phyloP scores from a whole-genome alignment of 2,797 vertebrate genomes.

The Paedocypris micromegethes region DNA sequence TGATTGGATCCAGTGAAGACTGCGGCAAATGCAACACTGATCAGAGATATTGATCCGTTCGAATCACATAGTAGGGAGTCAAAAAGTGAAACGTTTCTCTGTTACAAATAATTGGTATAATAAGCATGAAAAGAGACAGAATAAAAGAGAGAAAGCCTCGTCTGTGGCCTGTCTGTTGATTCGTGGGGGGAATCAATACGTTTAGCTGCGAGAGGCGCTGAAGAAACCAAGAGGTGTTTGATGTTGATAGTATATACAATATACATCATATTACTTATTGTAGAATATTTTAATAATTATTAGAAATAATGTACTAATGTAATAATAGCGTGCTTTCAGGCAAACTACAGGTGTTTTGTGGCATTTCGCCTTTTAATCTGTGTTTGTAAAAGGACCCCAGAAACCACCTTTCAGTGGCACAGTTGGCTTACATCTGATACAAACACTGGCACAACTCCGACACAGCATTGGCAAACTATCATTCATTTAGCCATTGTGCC shows the following conservation, averaged over 20 bases:
- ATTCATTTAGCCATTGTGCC: constrained; percentile 34
- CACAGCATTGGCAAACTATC: constrained; percentile 36
- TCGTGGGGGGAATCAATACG: constrained; percentile 46
- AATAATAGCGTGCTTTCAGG: too few species aligned
- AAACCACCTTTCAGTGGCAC: constrained; percentile 36
- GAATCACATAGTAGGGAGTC: constrained; percentile 59
- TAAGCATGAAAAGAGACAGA: constrained; percentile 61
- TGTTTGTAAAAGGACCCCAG: constrained; percentile 24
- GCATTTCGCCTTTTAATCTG: constrained; percentile 32
- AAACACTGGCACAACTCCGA: constrained; percentile 36
- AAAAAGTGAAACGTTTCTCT: constrained; percentile 63
- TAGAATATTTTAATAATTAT: not conserved
- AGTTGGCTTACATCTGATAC: constrained; percentile 36
- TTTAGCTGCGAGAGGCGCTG: constrained; percentile 32
- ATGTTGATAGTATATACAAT: too few species aligned
- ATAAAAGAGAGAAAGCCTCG: constrained; percentile 32
- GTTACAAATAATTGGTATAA: constrained; percentile 74
- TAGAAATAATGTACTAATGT: not conserved
- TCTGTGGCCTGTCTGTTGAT: constrained; percentile 45
- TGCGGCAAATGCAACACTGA: constrained; percentile 40
- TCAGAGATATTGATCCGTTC: constrained; percentile 68
- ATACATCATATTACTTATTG: constrained; percentile 1
- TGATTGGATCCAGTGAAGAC: constrained; percentile 23
- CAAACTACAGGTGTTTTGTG: constrained; percentile 34
- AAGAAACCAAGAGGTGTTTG: constrained; percentile 35